phyloP scores from a whole-genome alignment of 2,888 invertebrate species.

The Branchinecta sandiegonensis region DNA sequence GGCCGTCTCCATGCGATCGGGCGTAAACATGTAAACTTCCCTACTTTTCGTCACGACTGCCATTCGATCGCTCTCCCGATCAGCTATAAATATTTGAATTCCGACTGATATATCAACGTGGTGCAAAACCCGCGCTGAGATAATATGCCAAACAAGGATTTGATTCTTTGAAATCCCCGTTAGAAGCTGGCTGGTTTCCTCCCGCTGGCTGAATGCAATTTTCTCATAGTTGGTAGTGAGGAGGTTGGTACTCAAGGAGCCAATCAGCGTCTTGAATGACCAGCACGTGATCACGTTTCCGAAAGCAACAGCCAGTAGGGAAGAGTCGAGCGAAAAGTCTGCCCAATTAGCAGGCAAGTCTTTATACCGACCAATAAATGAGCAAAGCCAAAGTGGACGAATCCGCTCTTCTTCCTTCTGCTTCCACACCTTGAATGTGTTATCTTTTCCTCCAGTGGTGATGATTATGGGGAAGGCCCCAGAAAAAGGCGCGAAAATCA shows the following conservation, averaged over 20 bases:
- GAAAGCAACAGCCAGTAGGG: conserved; percentile 54
- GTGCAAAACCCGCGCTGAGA: neutral
- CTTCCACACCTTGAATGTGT: conserved; percentile 55
- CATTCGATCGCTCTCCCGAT: conserved; percentile 5
- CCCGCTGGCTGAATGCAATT: conserved; percentile 2
- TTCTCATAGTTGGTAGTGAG: neutral
- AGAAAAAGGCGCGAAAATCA: conserved; percentile 44
- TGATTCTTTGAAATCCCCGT: neutral
- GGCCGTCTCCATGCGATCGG: conserved; percentile 1
- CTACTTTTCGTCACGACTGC: neutral
- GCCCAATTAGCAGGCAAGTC: conserved; percentile 43
- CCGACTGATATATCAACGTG: neutral
- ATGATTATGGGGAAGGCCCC: conserved; percentile 38
- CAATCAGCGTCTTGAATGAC: conserved; percentile 29
- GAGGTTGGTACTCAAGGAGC: neutral
- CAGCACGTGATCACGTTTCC: conserved; percentile 52
- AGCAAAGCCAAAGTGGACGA: conserved; percentile 48
- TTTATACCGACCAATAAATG: conserved; percentile 47
- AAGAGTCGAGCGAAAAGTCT: conserved; percentile 59
- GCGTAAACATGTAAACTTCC: neutral
- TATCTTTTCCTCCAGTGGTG: conserved; percentile 51
- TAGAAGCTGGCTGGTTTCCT: neutral
- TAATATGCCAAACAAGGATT: conserved; percentile 5
- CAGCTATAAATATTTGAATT: neutral
- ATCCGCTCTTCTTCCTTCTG: conserved; percentile 41